Evolutionary conservation across 2,113 vertebrate species (phyloP), one percentile per base, ranked within the genome.

Genomic region (Hyaena hyaena): DNA sequence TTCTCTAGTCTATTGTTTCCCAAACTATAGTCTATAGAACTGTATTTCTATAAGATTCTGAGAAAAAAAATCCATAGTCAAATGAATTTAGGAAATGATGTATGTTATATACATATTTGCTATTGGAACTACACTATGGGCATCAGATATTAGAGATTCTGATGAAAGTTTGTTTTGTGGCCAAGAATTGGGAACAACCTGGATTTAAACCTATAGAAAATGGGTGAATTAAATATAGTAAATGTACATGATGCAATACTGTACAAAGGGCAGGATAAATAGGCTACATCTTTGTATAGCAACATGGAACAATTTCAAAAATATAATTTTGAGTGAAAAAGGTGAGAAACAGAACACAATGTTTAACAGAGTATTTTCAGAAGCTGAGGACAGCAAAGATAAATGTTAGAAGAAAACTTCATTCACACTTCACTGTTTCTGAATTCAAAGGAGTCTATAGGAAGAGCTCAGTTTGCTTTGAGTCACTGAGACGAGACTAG

Each of bases 241-340:
- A 88, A 33, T 76, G 5, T 1, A 43, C 17, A 77, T 55, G 55
- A 66, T 89, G 35, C 10, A 45, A 88, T 35, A 73, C 35, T 76
- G 12, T 88, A 8, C 14, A 87, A 84, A 45, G 5, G 45, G 23
- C 7, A 89, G 15, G 73, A 71, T 58, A 39, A 83, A 71, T 33
- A 94, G 19, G 73, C 31, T 79, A 66, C 8, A 77, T 79, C 28
- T 66, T 93, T 39, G 48, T 28, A 28, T 11, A 65, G n/a, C 14
- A 95, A 71, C 63, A 93, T 39, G 8, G n/a, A 88, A 92, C 90
- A 3, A 24, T 53, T 79, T 88, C 12, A 95, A 94, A 92, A 58
- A 7, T 88, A 48, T n/a, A 81, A 24, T 61, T 83, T 66, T 68
- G 10, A 55, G 5, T 33, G 43, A 88, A 69, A 81, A 90, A 35